These are phyloP conservation scores for Pollachius pollachius DNA, from an alignment of 2,113 vertebrate species.

Conservation along the genomic window DNA sequence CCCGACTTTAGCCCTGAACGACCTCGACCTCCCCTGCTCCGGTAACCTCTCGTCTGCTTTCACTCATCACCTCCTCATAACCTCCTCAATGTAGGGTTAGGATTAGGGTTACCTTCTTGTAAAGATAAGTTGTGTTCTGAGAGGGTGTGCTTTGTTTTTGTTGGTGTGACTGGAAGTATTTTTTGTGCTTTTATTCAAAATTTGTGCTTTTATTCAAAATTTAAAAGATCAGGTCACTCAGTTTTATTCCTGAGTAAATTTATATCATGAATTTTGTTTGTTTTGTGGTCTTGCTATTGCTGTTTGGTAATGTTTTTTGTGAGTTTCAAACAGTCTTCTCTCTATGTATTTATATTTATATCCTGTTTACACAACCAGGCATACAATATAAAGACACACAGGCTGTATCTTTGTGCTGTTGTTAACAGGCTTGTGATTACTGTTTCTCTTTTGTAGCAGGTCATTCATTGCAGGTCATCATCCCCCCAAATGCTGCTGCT, in stretches of 20 bases:
- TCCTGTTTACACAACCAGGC: too few relatives aligned
- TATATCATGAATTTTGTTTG: not conserved
- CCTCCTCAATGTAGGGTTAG: too few relatives aligned
- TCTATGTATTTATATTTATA: not conserved
- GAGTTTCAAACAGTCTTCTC: not conserved
- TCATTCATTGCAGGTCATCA: constrained; percentile 32
- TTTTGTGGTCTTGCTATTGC: not conserved
- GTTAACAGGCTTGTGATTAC: too few relatives aligned
- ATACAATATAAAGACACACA: too few relatives aligned
- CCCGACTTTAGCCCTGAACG: constrained; percentile 39
- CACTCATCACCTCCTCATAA: too few relatives aligned
- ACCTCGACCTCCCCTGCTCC: constrained; percentile 22
- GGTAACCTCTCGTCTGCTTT: constrained; percentile 38
- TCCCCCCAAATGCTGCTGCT: constrained; percentile 43
- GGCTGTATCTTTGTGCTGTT: too few relatives aligned
- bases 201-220: constrained; percentile 70
- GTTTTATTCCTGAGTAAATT: not conserved
- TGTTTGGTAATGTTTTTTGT: not conserved
- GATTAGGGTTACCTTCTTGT: too few relatives aligned
- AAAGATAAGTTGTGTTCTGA: not conserved
- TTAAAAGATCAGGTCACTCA: not conserved
- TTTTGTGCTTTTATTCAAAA: too few relatives aligned
- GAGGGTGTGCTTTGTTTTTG: not conserved
- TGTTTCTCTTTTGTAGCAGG: not conserved
- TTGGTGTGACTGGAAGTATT: constrained; percentile 18